Percentiles rank a stretch among this genome's conserved stretches.
phyloP scores from a whole-genome alignment of 2,888 invertebrate genomes.

The Acholoe squamosa region DNA sequence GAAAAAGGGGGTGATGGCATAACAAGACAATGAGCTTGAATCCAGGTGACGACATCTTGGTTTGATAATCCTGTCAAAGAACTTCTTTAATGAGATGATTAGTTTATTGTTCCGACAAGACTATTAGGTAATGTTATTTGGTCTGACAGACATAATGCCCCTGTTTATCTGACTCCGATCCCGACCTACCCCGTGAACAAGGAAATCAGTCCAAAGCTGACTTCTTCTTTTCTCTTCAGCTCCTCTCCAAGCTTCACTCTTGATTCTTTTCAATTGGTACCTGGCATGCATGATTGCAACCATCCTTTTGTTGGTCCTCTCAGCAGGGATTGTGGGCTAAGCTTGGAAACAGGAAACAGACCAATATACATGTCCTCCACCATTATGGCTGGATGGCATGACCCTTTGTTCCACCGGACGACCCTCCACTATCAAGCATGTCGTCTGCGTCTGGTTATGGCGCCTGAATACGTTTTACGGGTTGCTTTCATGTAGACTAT shows the following conservation, averaged over 20 bases:
- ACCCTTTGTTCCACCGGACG: neutral
- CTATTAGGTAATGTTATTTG: neutral
- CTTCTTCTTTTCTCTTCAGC: neutral
- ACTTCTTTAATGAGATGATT: neutral
- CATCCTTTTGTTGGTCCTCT: neutral
- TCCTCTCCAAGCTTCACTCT: neutral
- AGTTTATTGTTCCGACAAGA: neutral
- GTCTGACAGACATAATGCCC: neutral
- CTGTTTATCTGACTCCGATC: neutral
- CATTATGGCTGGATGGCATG: conserved; percentile 8
- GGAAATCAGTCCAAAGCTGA: neutral
- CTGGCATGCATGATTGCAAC: neutral
- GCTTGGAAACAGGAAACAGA: neutral
- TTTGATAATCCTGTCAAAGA: neutral
- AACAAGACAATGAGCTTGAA: neutral
- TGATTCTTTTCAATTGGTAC: neutral
- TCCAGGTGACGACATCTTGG: neutral
- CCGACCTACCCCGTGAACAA: neutral
- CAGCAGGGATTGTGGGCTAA: neutral
- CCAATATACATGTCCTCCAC: neutral
- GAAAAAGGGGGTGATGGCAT: neutral
- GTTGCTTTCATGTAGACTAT: neutral
- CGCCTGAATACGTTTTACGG: neutral
- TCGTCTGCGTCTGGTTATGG: neutral
- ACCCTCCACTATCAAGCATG: neutral